These are phyloP conservation scores for Eupeodes latifasciatus DNA, from an alignment of 2,888 invertebrate genomes.

Conservation along the genomic window DNA sequence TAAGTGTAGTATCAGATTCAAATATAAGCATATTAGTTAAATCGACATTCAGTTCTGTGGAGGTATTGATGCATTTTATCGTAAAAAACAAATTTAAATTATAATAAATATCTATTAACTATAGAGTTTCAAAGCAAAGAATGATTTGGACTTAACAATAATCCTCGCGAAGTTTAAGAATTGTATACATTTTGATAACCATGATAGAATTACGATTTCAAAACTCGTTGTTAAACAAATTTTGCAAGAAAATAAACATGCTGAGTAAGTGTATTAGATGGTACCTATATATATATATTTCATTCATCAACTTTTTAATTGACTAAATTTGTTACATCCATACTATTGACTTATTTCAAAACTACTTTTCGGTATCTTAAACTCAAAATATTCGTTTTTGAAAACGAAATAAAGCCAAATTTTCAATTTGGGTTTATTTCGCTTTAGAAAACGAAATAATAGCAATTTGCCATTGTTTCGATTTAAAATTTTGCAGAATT, in stretches of 20 bases:
- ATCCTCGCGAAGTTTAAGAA: conserved; percentile 10
- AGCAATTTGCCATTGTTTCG: no score
- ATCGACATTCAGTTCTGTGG: conserved; percentile 24
- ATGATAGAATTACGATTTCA: conserved; percentile 29
- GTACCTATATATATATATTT: not conserved
- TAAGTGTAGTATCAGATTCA: not conserved
- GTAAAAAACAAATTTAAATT: not conserved
- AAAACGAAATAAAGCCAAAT: no score
- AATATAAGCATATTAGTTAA: conserved; percentile 21
- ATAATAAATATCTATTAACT: conserved; percentile 6
- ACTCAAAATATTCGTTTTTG: not conserved
- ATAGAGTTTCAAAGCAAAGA: conserved; percentile 4
- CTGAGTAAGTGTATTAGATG: no score
- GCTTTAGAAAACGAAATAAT: no score
- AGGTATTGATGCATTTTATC: conserved; percentile 4
- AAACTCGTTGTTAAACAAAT: conserved; percentile 23
- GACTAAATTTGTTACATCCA: conserved; percentile 2
- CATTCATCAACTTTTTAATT: not conserved
- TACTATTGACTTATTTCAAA: conserved; percentile 13
- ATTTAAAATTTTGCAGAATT: no score
- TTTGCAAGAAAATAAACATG: conserved; percentile 1
- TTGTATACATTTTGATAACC: conserved; percentile 13
- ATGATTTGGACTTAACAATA: conserved; percentile 23
- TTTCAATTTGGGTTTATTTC: no score
- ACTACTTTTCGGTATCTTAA: conserved; percentile 9